These are phyloP conservation scores for Coccyzus lansbergi DNA, from an alignment of 2,797 vertebrate species.

Conservation along the genomic window DNA sequence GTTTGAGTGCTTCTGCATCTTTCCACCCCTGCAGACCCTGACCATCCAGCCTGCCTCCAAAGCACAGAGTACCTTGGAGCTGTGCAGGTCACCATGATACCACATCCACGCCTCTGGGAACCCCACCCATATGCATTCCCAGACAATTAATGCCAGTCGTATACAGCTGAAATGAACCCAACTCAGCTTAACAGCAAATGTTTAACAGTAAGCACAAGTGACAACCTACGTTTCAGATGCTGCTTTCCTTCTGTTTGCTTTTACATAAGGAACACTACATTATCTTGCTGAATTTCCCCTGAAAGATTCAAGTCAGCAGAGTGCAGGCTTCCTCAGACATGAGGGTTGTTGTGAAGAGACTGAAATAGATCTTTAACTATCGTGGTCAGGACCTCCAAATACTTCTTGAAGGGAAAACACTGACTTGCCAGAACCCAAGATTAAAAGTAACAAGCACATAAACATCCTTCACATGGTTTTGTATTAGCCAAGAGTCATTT, in stretches of 20 bases:
- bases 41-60: neutral
- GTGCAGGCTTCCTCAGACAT: neutral
- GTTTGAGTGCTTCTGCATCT: neutral
- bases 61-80: neutral
- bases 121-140: neutral
- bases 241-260: neutral
- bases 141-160: neutral
- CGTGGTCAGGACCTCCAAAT: neutral
- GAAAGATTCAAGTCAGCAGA: neutral
- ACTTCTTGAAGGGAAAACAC: conserved; percentile 44
- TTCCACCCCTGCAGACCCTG: neutral
- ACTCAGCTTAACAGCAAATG: neutral
- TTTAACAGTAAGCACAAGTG: accelerated
- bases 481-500: conserved; percentile 33
- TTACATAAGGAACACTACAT: accelerated
- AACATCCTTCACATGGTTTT: conserved; percentile 32
- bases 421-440: conserved; percentile 22
- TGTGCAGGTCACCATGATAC: neutral
- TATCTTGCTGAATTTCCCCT: neutral
- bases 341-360: neutral
- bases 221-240: neutral
- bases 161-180: neutral
- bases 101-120: accelerated
- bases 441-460: conserved; percentile 43
- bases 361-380: neutral